Evolutionary conservation across 2,797 vertebrate genomes (phyloP), one percentile per base, ranked within the genome.

Genomic region (Oryzias dopingdopingensis): DNA sequence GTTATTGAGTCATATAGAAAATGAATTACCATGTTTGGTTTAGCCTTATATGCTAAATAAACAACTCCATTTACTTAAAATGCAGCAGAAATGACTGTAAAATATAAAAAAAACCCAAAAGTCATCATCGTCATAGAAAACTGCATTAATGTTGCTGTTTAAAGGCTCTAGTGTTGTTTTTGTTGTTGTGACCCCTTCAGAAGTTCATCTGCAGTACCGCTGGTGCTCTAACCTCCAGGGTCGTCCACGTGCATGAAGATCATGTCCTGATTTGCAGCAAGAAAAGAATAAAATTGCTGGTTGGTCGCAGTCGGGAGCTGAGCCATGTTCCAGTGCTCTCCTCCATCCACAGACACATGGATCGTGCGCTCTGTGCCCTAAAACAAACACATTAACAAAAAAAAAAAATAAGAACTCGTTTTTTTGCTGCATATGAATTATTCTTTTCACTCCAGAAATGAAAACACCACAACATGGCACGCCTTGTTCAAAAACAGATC

Each of bases 211-310:
- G 14, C 29, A 22, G 10, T 20, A 3, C 59, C 42, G 48, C 2
- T 22, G 15, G 22, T 41, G 51, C 94, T 90, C 46, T 37, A 12
- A 97, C 96, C 95, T 59, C 94, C 95, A 0, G 93, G 94, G 52
- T 96, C 95, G 17, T 97, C 96, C 49, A 98, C 96, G 4, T 97
- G 96, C 94, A 98, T 97, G 87, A 98, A 97, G 4, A 98, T 93
- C 94, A 98, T 92, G 87, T 97, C 93, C 5, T 95, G 92, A 54
- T 91, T 95, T 42, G 94, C 94, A 7, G 94, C 85, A 59, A 98
- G 88, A 84, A 98, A 96, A 62, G 95, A 97, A 72, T 97, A 98
- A 72, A 98, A 98, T 65, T 97, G 96, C 56, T 97, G 94, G 14
- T 96, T 93, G 4, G 92, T 93, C 15, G 97, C 95, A 1, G 93